Conservation (phyloP, 2,888 invertebrate genomes). For the Tribolium freemani region DNA sequence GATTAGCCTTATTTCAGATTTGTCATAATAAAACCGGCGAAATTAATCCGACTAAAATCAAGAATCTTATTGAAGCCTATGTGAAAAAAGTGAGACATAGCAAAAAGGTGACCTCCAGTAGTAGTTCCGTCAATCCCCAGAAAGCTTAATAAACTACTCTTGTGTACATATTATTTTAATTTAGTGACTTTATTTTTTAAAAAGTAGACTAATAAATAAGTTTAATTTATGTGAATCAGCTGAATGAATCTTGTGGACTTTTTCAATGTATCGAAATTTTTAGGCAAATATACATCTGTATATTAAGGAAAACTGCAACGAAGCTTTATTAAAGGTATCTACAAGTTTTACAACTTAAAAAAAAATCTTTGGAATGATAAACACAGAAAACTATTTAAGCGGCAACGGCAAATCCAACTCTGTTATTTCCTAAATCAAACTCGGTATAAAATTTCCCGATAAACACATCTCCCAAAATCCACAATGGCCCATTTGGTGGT, state of each 20-base stretch:
- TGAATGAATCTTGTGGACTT: constrained; percentile 23
- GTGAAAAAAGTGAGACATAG: constrained; percentile 87
- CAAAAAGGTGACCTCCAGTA: constrained; percentile 66
- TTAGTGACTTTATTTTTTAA: constrained; percentile 40
- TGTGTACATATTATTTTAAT: constrained; percentile 37
- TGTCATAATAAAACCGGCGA: constrained; percentile 97
- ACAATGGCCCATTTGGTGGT: constrained; percentile 94
- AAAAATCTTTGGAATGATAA: constrained; percentile 24
- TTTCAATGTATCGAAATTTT: constrained; percentile 32
- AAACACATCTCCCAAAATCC: constrained; percentile 99
- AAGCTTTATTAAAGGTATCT: constrained; percentile 21
- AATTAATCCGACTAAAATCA: constrained; percentile 96
- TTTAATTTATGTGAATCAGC: constrained; percentile 39
- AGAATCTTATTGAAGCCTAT: constrained; percentile 92
- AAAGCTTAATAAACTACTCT: constrained; percentile 51
- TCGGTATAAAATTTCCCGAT: constrained; percentile 97
- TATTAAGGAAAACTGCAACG: constrained; percentile 18
- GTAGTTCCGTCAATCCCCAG: constrained; percentile 63
- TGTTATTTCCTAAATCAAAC: constrained; percentile 90
- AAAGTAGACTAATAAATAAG: neutral
- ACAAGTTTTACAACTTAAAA: constrained; percentile 21
- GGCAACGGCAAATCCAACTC: constrained; percentile 89
- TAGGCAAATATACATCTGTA: constrained; percentile 38
- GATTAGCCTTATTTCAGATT: constrained; percentile 75
- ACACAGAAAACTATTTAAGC: constrained; percentile 59